Percentiles rank a stretch among this genome's conserved stretches.
These are phyloP conservation scores for Anas platyrhynchos DNA, from an alignment of 2,113 vertebrate species.

Conservation along the genomic window DNA sequence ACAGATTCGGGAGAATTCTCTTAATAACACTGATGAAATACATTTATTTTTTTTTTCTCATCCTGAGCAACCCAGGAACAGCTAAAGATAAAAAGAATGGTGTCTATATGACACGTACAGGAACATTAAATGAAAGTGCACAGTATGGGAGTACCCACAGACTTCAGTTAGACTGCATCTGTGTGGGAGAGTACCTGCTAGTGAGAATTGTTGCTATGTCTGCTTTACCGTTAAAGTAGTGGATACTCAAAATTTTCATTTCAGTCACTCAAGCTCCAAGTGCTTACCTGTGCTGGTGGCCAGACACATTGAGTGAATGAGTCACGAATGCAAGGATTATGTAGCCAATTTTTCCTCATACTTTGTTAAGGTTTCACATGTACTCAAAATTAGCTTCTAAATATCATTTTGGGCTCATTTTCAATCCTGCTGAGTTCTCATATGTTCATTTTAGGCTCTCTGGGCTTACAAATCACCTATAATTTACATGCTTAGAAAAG, in stretches of 20 bases:
- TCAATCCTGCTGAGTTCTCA: background rate
- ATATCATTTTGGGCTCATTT: background rate
- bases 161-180: background rate
- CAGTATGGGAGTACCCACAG: no score
- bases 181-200: background rate
- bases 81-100: background rate
- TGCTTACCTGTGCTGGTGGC: background rate
- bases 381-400: background rate
- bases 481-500: background rate
- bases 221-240: background rate
- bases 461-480: background rate
- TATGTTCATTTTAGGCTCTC: background rate
- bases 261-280: background rate
- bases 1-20: background rate
- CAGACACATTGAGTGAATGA: background rate
- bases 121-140: background rate
- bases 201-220: background rate
- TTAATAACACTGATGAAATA: no score
- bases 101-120: accelerated
- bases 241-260: background rate
- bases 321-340: background rate
- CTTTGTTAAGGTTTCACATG: background rate
- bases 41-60: background rate
- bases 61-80: background rate
- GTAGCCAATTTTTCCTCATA: background rate